These are phyloP conservation scores for Smithornis capensis DNA, from an alignment of 2,113 vertebrate species.

Conservation along the genomic window DNA sequence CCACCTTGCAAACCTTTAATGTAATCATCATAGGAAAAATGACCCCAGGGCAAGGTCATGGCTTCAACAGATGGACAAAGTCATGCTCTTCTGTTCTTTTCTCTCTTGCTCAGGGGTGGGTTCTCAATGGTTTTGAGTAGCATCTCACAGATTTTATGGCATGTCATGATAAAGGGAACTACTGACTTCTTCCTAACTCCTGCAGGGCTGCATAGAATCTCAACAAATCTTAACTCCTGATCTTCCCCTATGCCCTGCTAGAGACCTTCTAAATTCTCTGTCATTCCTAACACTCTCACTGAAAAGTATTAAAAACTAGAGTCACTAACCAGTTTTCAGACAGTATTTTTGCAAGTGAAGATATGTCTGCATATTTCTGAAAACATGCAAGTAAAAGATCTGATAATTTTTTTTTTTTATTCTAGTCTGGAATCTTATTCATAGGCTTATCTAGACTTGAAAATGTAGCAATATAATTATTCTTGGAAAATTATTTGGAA, in stretches of 20 bases:
- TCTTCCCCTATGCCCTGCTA: neutral
- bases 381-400: neutral
- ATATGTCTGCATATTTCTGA: neutral
- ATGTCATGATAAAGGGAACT: neutral
- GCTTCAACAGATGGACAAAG: neutral
- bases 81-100: neutral
- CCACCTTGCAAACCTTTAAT: neutral
- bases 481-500: conserved; percentile 17
- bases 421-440: neutral
- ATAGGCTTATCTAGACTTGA: conserved; percentile 13
- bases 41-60: neutral
- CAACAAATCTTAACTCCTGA: neutral
- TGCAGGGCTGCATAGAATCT: neutral
- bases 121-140: neutral
- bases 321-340: neutral
- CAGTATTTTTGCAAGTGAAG: neutral
- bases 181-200: neutral
- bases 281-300: neutral
- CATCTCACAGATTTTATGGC: neutral
- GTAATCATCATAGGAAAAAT: neutral
- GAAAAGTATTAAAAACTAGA: neutral
- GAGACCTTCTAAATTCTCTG: neutral
- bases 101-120: neutral
- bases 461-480: conserved; percentile 7
- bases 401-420: neutral